Conservation (phyloP, 2,888 invertebrate genomes). For the Gari tellinella region DNA sequence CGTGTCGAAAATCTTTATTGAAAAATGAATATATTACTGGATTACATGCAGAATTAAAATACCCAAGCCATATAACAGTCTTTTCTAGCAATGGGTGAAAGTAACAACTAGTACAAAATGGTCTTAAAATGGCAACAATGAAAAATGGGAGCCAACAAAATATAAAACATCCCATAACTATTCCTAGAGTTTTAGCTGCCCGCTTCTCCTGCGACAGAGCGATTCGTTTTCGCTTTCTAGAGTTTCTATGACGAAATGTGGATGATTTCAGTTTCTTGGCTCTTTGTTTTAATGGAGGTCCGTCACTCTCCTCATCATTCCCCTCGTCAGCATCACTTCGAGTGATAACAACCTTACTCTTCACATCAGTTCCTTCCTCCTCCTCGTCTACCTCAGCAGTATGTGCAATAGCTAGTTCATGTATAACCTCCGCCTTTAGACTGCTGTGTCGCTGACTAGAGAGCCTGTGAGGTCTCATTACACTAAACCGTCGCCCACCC, state of each 20-base stretch:
- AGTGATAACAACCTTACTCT: background rate
- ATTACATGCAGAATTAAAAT: slow-evolving; percentile 98
- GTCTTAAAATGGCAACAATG: slow-evolving; percentile 94
- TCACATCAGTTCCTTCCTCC: slow-evolving; percentile 1
- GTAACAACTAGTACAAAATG: slow-evolving; percentile 90
- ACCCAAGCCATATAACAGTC: slow-evolving; percentile 98
- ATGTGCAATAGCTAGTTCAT: slow-evolving; percentile 41
- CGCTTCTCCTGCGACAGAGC: slow-evolving; percentile 79
- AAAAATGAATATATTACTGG: slow-evolving; percentile 97
- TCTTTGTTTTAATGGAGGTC: slow-evolving; percentile 14
- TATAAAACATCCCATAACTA: slow-evolving; percentile 98
- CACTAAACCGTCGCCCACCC: slow-evolving; percentile 27
- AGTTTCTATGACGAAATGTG: slow-evolving; percentile 44
- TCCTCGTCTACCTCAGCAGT: slow-evolving; percentile 9
- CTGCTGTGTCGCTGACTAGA: slow-evolving; percentile 45
- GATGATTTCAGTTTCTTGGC: slow-evolving; percentile 35
- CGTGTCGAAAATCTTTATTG: slow-evolving; percentile 98
- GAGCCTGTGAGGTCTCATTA: slow-evolving; percentile 26
- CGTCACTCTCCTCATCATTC: slow-evolving; percentile 31
- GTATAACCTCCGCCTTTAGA: slow-evolving; percentile 54
- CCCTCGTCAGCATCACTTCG: slow-evolving; percentile 10
- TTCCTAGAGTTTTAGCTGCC: slow-evolving; percentile 96
- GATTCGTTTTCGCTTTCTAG: slow-evolving; percentile 59
- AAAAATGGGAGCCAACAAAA: slow-evolving; percentile 92
- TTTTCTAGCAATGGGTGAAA: slow-evolving; percentile 94